A percentile compares a stretch with the other conserved stretches of the same genome.
Conservation (phyloP, 1,140 invertebrate genomes). For the Goniozus legneri region DNA sequence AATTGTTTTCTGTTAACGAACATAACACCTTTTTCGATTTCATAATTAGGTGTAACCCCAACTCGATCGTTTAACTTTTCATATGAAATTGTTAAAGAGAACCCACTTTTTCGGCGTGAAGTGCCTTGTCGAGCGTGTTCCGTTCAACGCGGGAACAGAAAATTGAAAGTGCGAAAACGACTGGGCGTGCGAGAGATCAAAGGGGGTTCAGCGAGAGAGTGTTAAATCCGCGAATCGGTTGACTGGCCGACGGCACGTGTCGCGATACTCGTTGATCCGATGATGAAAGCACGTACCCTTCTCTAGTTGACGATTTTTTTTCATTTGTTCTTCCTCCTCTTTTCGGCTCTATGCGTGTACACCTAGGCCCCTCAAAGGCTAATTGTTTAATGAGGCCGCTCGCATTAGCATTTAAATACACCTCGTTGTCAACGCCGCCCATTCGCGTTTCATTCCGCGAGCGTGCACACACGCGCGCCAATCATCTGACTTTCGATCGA, state of each 20-base stretch:
- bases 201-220: no score
- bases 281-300: conserved; percentile 31
- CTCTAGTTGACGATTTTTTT: background rate
- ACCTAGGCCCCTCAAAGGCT: conserved; percentile 43
- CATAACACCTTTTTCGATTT: no score
- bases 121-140: no score
- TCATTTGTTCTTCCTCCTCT: conserved; percentile 7
- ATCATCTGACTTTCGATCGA: no score
- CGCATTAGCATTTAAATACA: conserved; percentile 46
- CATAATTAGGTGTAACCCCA: no score
- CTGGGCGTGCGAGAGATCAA: background rate
- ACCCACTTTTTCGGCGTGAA: no score
- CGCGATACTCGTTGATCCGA: conserved; percentile 33
- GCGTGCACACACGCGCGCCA: conserved; percentile 12
- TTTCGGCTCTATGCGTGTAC: conserved; percentile 28
- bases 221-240: background rate
- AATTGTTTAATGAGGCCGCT: conserved; percentile 47
- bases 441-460: conserved; percentile 19
- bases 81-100: no score
- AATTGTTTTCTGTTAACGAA: no score
- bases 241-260: conserved; percentile 32
- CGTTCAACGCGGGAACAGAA: no score
- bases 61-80: no score
- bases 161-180: background rate
- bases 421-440: conserved; percentile 31